A percentile compares a stretch with the other conserved stretches of the same genome.
These are phyloP conservation scores for Zoanthus sociatus DNA, from an alignment of 92 coral and sea anemone species.

Conservation along the genomic window DNA sequence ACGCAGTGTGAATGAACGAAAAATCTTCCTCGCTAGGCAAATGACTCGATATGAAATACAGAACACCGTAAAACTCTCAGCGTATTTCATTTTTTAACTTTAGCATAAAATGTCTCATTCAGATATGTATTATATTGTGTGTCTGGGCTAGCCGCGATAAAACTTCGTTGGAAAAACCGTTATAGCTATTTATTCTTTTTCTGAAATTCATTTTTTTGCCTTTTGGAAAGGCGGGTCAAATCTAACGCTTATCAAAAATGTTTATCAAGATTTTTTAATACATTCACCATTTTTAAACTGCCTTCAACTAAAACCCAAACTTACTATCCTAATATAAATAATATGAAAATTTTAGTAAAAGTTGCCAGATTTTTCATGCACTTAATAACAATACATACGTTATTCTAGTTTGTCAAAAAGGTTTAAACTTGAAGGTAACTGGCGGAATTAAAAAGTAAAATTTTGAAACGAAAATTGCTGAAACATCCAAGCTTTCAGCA, in stretches of 20 bases:
- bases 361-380: background rate
- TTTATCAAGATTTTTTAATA: background rate
- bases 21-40: background rate
- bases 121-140: background rate
- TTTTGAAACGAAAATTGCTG: background rate
- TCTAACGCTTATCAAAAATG: background rate
- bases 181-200: background rate
- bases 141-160: background rate
- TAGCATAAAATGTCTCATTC: no score
- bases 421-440: background rate
- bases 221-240: conserved; percentile 32
- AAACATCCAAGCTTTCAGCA: conserved; percentile 34
- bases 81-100: no score
- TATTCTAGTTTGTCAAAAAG: background rate
- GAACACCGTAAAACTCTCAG: background rate
- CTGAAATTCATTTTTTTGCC: background rate
- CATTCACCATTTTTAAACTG: conserved; percentile 5
- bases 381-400: background rate
- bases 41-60: no score
- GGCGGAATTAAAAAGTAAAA: background rate
- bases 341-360: conserved; percentile 18
- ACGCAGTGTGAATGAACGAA: background rate
- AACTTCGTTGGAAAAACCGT: background rate
- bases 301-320: conserved; percentile 1
- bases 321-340: conserved; percentile 1